Conservation (phyloP, 1,140 invertebrate genomes). For the Halictus rubicundus region DNA sequence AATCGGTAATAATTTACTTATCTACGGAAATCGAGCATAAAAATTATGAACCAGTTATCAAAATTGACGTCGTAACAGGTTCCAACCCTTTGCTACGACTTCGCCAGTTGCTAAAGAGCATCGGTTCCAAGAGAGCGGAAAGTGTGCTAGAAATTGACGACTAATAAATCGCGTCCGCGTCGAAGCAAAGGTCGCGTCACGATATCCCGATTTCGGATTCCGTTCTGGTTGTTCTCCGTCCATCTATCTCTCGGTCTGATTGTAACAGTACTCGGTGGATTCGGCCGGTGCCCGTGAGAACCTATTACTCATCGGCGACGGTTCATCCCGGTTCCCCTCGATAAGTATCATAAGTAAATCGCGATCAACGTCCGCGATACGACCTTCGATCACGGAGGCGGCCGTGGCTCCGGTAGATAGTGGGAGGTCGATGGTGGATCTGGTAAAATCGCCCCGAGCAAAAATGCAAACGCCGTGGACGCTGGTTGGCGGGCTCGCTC, state of each 20-base stretch:
- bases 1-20: too few species aligned
- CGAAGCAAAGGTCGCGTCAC: conserved; percentile 15
- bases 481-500: conserved; percentile 45
- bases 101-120: too few species aligned
- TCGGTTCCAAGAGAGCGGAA: too few species aligned
- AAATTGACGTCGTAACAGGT: too few species aligned
- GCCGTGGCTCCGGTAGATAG: neutral
- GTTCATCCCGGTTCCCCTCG: neutral
- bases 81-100: too few species aligned
- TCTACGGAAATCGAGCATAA: too few species aligned
- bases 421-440: conserved; percentile 49
- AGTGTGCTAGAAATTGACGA: too few species aligned
- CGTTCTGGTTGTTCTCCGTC: neutral
- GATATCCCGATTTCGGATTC: conserved; percentile 17
- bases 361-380: conserved; percentile 57
- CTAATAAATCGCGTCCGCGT: conserved; percentile 8
- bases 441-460: conserved; percentile 54
- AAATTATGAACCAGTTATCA: too few species aligned
- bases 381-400: conserved; percentile 48
- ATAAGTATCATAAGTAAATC: conserved; percentile 70
- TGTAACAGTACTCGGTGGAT: conserved; percentile 31
- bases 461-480: conserved; percentile 62
- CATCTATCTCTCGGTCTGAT: conserved; percentile 4
- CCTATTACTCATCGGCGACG: conserved; percentile 53
- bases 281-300: conserved; percentile 28